A percentile compares a stretch with the other conserved stretches of the same genome.
Evolutionary conservation across 2,888 invertebrate species (phyloP).

Genomic region (Mactromeris polynyma): DNA sequence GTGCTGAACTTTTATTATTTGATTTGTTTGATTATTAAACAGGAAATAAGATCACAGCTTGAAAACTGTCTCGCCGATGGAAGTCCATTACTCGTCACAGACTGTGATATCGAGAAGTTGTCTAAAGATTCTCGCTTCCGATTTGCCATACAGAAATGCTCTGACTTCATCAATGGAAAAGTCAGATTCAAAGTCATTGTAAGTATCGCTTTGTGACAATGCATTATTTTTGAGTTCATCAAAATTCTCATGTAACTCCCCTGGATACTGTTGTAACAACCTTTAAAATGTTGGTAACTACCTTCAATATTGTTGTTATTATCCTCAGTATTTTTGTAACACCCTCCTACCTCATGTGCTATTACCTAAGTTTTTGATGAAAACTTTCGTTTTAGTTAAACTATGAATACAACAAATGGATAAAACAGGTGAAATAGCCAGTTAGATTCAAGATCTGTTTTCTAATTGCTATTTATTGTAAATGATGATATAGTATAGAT

Average conservation of each 20-base stretch:
- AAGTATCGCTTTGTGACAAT: slow-evolving; percentile 69
- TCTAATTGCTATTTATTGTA: neutral
- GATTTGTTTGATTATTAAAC: slow-evolving; percentile 31
- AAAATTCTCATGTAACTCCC: too few species aligned
- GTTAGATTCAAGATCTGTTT: too few species aligned
- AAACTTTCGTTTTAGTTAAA: too few species aligned
- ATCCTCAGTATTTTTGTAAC: too few species aligned
- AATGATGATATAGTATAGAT: neutral
- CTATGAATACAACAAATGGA: too few species aligned
- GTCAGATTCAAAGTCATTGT: slow-evolving; percentile 86
- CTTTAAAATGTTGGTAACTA: too few species aligned
- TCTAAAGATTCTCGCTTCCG: slow-evolving; percentile 82
- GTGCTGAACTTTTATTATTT: too few species aligned
- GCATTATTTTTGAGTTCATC: neutral
- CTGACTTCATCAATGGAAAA: slow-evolving; percentile 83
- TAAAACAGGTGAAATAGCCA: too few species aligned
- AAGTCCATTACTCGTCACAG: slow-evolving; percentile 85
- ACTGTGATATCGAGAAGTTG: slow-evolving; percentile 84
- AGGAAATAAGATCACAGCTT: slow-evolving; percentile 86
- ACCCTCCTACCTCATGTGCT: too few species aligned
- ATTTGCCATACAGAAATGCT: slow-evolving; percentile 82
- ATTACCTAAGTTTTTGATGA: too few species aligned
- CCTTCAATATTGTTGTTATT: too few species aligned
- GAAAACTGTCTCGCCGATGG: slow-evolving; percentile 87
- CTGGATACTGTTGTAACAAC: too few species aligned